Evolutionary conservation across 2,113 vertebrate species (phyloP).

Genomic region (Hucho hucho): DNA sequence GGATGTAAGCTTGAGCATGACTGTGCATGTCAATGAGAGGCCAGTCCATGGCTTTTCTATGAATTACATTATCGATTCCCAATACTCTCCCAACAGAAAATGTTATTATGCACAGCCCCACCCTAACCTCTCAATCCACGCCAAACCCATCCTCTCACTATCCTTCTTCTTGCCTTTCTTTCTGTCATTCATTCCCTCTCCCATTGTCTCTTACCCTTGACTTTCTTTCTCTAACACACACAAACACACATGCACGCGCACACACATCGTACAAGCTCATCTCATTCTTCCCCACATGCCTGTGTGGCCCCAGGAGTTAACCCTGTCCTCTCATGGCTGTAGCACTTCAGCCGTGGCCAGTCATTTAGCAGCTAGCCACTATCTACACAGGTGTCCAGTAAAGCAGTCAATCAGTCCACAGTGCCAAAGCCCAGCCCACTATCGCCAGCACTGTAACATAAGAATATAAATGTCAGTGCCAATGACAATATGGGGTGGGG

Average conservation of each 20-base stretch:
- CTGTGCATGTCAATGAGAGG: slow-evolving; percentile 68
- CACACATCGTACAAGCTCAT: slow-evolving; percentile 21
- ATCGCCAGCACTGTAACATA: slow-evolving; percentile 20
- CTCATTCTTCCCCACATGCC: slow-evolving; percentile 25
- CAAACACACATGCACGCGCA: slow-evolving; percentile 18
- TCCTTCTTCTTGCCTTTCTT: slow-evolving; percentile 8
- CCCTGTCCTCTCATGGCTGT: not conserved
- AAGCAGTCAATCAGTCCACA: not conserved
- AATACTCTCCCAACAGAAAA: slow-evolving; percentile 84
- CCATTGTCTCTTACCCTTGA: slow-evolving; percentile 35
- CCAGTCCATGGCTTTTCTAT: slow-evolving; percentile 72
- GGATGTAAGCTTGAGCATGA: slow-evolving; percentile 58
- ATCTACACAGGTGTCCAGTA: slow-evolving; percentile 34
- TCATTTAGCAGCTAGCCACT: slow-evolving; percentile 25
- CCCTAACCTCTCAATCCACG: slow-evolving; percentile 45
- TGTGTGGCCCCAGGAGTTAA: slow-evolving; percentile 2
- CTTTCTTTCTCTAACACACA: slow-evolving; percentile 19
- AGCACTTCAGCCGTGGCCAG: slow-evolving; percentile 10
- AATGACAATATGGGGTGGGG: slow-evolving; percentile 1
- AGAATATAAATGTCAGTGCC: slow-evolving; percentile 45
- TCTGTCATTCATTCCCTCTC: slow-evolving; percentile 20
- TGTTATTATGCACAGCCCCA: slow-evolving; percentile 83
- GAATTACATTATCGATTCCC: slow-evolving; percentile 89
- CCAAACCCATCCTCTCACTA: slow-evolving; percentile 23
- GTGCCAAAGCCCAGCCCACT: not conserved